phyloP scores from a whole-genome alignment of 2,113 vertebrate genomes.

The Notechis scutatus region DNA sequence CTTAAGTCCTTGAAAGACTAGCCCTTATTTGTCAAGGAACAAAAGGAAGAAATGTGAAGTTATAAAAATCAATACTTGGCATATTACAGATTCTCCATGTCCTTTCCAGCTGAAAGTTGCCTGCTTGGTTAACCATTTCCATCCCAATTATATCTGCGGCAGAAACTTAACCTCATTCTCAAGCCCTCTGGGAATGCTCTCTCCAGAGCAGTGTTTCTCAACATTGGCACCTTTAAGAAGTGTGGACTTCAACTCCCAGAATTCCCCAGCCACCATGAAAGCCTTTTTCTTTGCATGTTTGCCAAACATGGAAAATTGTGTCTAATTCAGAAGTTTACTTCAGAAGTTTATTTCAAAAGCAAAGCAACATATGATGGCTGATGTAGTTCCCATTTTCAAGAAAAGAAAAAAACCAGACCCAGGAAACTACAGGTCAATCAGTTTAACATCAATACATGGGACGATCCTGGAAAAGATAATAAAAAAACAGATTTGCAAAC shows the following conservation, averaged over 20 bases:
- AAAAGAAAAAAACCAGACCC: no score
- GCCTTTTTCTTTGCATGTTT: neutral
- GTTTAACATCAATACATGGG: no score
- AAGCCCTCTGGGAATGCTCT: neutral
- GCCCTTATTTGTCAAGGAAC: neutral
- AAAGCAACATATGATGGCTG: neutral
- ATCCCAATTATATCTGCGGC: neutral
- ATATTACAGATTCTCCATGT: neutral
- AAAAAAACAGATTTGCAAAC: no score
- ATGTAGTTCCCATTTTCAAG: no score
- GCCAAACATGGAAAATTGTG: neutral
- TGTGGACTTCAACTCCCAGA: neutral
- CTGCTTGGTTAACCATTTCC: neutral
- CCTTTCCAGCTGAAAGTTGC: neutral
- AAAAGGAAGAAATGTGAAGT: neutral
- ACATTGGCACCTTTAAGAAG: neutral
- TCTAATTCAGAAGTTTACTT: neutral
- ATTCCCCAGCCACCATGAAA: neutral
- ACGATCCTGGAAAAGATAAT: no score
- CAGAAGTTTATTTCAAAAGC: neutral
- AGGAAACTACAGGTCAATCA: no score
- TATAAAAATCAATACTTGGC: slow-evolving; percentile 13
- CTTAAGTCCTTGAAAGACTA: neutral
- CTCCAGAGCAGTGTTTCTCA: neutral
- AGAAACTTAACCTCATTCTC: neutral